phyloP scores from a whole-genome alignment of 2,888 invertebrate species.

The Heliconius ethilla region DNA sequence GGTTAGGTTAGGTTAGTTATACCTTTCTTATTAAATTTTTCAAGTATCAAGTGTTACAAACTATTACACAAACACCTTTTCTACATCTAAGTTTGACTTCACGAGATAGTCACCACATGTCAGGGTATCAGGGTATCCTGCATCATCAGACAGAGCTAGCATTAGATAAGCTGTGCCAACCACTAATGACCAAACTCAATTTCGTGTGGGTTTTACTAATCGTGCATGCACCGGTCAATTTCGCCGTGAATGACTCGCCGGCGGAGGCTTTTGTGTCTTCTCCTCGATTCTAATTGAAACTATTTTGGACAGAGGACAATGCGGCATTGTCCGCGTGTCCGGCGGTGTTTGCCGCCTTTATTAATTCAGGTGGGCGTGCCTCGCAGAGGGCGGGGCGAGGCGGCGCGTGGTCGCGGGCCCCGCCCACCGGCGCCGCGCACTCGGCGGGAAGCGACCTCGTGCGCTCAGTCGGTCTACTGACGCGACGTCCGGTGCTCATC shows the following conservation, averaged over 20 bases:
- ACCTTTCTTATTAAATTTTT: too few species aligned
- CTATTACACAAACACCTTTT: background rate
- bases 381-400: conserved; percentile 63
- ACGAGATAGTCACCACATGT: background rate
- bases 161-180: conserved; percentile 27
- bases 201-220: conserved; percentile 44
- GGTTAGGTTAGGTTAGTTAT: too few species aligned
- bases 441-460: conserved; percentile 48
- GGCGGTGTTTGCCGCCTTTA: conserved; percentile 79
- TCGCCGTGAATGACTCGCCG: conserved; percentile 70
- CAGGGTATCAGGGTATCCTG: background rate
- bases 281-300: conserved; percentile 80
- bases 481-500: conserved; percentile 71
- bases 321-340: conserved; percentile 81
- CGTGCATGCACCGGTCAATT: conserved; percentile 72
- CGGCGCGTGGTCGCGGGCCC: conserved; percentile 59
- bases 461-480: conserved; percentile 71
- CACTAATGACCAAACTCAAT: conserved; percentile 37
- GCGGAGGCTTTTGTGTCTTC: conserved; percentile 74
- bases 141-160: background rate
- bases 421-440: conserved; percentile 60
- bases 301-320: conserved; percentile 80
- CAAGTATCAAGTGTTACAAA: background rate
- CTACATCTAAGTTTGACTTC: background rate
- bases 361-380: conserved; percentile 79